Evolutionary conservation across 2,888 invertebrate species (phyloP), one percentile per base, ranked within the genome.

Genomic region (Autographa gamma): DNA sequence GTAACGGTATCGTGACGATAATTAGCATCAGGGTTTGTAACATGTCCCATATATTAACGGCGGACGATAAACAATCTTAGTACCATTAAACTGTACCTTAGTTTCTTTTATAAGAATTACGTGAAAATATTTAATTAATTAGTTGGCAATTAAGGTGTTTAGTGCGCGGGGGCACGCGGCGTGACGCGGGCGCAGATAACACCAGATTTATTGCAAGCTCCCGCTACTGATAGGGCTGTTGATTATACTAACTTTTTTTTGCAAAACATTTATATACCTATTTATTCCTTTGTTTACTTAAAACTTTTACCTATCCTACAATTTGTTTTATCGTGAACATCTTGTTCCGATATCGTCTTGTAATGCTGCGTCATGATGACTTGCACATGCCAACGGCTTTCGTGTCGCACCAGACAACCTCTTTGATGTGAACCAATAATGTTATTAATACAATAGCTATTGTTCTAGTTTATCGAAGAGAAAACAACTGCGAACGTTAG

Each of bases 141-240:
- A 70, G 67, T 68, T 60, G 73, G 71, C 73, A 79, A 84, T 84
- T 79, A 84, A 79, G 68, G 83, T 74, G 71, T 79, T 84, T 78
- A 77, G 76, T 66, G 76, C 80, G 66, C 66, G 38, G 25, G 34
- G 54, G 76, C 80, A 79, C 79, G 79, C 67, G 63, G 74, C 67
- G 71, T 76, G 70, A 74, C 76, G 73, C 72, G 62, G 60, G 68
- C 80, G 64, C 71, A 76, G 86, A 86, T 85, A 85, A 80, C 80
- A 25, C 56, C 69, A 68, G 64, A 80, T 84, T 84, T 86, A 85
- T 84, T 76, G 77, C 62, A 60, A 41, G 43, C 60, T 54, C 61
- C 19, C 31, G 14, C 34, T 61, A 34, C 19, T 31, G 52, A 61
- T 72, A 77, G 77, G 77, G 77, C 63, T 77, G 60, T 9, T 41